Evolutionary conservation across 2,797 vertebrate genomes (phyloP).

Genomic region (Ispidina lecontei): DNA sequence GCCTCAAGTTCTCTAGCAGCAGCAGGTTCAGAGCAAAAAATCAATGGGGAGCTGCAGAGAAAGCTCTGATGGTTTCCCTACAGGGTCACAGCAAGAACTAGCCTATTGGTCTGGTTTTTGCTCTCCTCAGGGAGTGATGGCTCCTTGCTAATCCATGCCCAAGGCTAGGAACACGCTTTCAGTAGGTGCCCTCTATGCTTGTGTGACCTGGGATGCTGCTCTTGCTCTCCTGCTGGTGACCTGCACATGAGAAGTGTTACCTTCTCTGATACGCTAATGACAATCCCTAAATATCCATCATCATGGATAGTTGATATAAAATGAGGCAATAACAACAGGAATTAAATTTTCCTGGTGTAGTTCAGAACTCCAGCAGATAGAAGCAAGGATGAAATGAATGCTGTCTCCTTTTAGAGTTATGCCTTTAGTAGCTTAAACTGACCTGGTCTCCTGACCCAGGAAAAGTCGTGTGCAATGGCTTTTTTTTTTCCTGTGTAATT

Average conservation of each 20-base stretch:
- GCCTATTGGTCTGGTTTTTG: neutral
- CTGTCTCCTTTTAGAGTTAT: neutral
- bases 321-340: neutral
- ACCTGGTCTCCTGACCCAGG: neutral
- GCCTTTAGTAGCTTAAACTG: neutral
- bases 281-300: neutral
- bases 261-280: neutral
- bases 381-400: accelerated
- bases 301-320: neutral
- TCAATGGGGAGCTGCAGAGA: neutral
- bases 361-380: neutral
- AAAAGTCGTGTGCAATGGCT: neutral
- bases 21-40: neutral
- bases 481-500: neutral
- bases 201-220: neutral
- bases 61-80: neutral
- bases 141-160: neutral
- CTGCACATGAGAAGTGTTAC: accelerated
- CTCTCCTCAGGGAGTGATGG: accelerated
- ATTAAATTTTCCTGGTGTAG: neutral
- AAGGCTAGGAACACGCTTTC: neutral
- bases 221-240: accelerated
- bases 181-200: neutral
- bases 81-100: accelerated
- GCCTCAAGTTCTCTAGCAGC: neutral